Evolutionary conservation across 2,888 invertebrate genomes (phyloP), one percentile per base, ranked within the genome.

Genomic region (Leptura quadrifasciata): DNA sequence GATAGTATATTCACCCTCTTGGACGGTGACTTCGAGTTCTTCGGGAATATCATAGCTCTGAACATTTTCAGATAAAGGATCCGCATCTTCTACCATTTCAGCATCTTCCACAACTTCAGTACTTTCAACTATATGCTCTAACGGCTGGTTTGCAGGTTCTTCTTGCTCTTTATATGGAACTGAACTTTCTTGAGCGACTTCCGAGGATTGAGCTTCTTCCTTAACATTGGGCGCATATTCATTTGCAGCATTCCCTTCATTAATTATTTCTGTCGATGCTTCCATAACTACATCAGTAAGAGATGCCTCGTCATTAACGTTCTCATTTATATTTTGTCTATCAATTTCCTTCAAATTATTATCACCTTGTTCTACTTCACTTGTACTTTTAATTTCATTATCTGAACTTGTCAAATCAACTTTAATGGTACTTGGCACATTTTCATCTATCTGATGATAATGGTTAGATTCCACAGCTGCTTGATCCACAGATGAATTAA

Each of bases 1-100:
- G 9, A 71, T 60, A 17, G 71, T 71, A 47, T 71, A 71, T 17
- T 52, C 71, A 12, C 71, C 71, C 0, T 71, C 71, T n/a, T 58
- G 57, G 9, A 71, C 27, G 10, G 71, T 61, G 15, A 60, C 52
- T 18, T 71, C 71, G 4, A 47, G 20, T 12, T 20, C 58, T 10
- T 69, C 69, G 8, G 60, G 17, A 35, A 61, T n/a, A 17, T 10
- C 17, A 21, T 71, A 71, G 18, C 18, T 18, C 21, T 71, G 27
- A 15, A 47, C 17, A 31, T 20, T 58, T 35, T 58, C 69, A 8
- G 52, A 54, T 27, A 57, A 57, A 35, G 18, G 15, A n/a, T 35
- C 20, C n/a, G 17, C 2, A 20, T 6, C 39, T n/a, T 70, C 20
- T 12, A 35, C 5, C 18, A 35, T n/a, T 18, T 69, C 67, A n/a